Base-by-base conservation (phyloP, 1,140 invertebrate genomes). In the Danaus melanippus region DNA sequence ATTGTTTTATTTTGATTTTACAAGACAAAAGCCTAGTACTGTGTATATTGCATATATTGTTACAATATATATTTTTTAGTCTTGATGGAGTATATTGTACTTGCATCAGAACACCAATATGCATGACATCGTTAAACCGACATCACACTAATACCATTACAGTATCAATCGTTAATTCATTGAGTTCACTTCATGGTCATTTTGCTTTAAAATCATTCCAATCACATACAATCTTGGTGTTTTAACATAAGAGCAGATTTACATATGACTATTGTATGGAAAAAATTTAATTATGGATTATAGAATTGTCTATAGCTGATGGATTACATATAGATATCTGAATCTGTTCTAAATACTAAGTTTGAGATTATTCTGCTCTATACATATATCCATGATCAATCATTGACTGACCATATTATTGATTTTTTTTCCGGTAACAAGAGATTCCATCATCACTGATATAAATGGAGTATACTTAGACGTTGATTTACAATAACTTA, bases 81-180 rank as follows among this genome's bases (percentile, higher is more conserved):
- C 7, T 10, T 8, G 47, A 54, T 54, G 52, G 51, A 42, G 48
- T 59, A 52, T 50, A 59, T 42, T 41, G 48, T 12, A 41, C 50
- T 58, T 56, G 58, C 62, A 61, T 67, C 65, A 67, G 65, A 67
- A 67, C 65, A 67, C 62, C 58, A 53, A 32, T n/a, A n/a, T 32
- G 48, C 17, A 15, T 42, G 52, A 59, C 15, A 59, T 59, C 39
- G 57, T 60, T 50, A 54, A 51, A 60, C 50, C 48, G 48, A 59
- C 46, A 60, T 57, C 50, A 57, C 50, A 58, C 59, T 57, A 60
- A 64, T 50, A 50, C 58, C 53, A 46, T 43, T 47, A 53, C 51
- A 53, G 12, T 12, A 32, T 7, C 6, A 2, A 32, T 32, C 21
- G 6, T 32, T 7, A 7, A 32, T 7, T 32, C 21, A 32, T 32